Conservation (phyloP, 2,797 vertebrate genomes). For the Phaenicophaeus curvirostris region DNA sequence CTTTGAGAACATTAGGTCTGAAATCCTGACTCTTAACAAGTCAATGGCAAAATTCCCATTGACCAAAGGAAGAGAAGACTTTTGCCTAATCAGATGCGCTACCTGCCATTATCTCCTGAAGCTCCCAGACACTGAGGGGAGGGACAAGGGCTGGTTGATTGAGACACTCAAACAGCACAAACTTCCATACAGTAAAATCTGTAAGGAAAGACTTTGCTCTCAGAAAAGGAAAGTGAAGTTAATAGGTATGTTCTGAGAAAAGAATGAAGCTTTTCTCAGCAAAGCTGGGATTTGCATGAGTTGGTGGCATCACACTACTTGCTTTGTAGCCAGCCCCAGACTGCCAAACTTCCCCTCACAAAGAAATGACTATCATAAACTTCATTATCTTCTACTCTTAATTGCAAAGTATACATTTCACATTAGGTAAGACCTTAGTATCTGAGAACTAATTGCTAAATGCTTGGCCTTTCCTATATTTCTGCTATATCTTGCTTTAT, state of each 20-base stretch:
- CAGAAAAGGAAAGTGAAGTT: not conserved
- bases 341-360: not conserved
- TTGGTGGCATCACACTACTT: not conserved
- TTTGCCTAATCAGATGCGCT: not conserved
- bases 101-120: not conserved
- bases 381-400: conserved; percentile 49
- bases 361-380: conserved; percentile 32
- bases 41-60: not conserved
- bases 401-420: conserved; percentile 14
- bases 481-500: not conserved
- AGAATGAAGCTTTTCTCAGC: not conserved
- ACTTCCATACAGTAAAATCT: not conserved
- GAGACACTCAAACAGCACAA: not conserved
- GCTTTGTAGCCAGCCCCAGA: not conserved
- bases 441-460: conserved; percentile 33
- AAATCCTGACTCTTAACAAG: not conserved
- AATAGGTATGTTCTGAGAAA: not conserved
- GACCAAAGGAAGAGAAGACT: not conserved
- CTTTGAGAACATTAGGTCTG: not conserved
- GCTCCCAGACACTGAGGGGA: accelerated
- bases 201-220: not conserved
- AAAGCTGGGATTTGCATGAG: not conserved
- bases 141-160: not conserved
- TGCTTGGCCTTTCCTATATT: not conserved
- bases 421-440: not conserved